Percentiles rank a stretch among this genome's conserved stretches.
These are phyloP conservation scores for Matsumyia berberina DNA, from an alignment of 2,888 invertebrate species.

Conservation along the genomic window DNA sequence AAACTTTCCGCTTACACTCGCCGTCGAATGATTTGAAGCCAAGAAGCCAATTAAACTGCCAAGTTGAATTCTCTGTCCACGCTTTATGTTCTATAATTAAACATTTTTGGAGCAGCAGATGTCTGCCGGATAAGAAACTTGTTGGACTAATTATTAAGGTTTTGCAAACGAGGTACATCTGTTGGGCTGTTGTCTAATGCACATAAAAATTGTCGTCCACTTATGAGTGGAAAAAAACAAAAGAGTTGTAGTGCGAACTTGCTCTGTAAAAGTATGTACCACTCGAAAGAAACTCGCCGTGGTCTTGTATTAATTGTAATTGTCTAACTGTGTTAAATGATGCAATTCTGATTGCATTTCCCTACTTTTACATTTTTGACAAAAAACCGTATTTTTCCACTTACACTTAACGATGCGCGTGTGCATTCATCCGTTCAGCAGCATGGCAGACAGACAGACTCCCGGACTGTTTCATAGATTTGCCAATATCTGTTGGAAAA, in stretches of 20 bases:
- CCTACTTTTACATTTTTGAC: slow-evolving; percentile 58
- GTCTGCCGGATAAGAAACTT: slow-evolving; percentile 27
- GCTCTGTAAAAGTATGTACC: not conserved
- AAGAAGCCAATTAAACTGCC: slow-evolving; percentile 1
- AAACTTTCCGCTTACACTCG: not conserved
- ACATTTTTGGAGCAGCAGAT: slow-evolving; percentile 41
- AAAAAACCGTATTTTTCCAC: slow-evolving; percentile 2
- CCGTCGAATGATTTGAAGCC: slow-evolving; percentile 21
- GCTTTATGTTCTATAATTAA: slow-evolving; percentile 58
- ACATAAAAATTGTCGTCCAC: not conserved
- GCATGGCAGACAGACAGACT: not conserved
- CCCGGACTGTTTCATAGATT: not conserved
- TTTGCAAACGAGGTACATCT: slow-evolving; percentile 26
- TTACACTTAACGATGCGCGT: slow-evolving; percentile 14
- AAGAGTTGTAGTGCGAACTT: slow-evolving; percentile 22
- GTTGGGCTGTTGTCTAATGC: not conserved
- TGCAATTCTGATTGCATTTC: slow-evolving; percentile 63
- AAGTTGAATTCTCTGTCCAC: slow-evolving; percentile 13
- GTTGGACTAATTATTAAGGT: slow-evolving; percentile 28
- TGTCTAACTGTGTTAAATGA: slow-evolving; percentile 45
- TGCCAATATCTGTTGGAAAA: slow-evolving; percentile 35
- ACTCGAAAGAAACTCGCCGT: not conserved
- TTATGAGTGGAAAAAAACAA: not conserved
- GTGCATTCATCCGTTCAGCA: slow-evolving; percentile 16
- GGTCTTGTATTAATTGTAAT: slow-evolving; percentile 4